phyloP scores from a whole-genome alignment of 1,140 invertebrate species.

The Diplogasteroides magnus region DNA sequence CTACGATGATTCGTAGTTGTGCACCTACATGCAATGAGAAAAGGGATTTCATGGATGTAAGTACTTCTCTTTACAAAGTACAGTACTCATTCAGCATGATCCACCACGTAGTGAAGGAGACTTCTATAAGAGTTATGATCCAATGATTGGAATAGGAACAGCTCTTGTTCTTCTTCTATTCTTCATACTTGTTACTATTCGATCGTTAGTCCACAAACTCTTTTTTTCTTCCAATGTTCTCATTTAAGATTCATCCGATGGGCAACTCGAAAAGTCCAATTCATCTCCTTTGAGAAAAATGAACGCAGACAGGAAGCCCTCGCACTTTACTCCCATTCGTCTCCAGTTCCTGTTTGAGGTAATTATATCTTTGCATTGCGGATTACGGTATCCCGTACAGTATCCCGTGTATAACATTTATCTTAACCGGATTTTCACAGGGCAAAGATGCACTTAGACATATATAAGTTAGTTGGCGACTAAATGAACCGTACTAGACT shows the following conservation, averaged over 20 bases:
- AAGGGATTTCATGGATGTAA: slow-evolving; percentile 49
- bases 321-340: too few species aligned
- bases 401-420: too few species aligned
- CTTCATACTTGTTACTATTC: slow-evolving; percentile 40
- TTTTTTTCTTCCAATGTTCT: not conserved
- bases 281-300: slow-evolving; percentile 29
- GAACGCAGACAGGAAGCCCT: too few species aligned
- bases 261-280: slow-evolving; percentile 15
- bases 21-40: slow-evolving; percentile 42
- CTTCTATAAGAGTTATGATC: slow-evolving; percentile 43
- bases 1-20: slow-evolving; percentile 29
- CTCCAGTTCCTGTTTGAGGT: too few species aligned
- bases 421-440: too few species aligned
- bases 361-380: too few species aligned
- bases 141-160: slow-evolving; percentile 45
- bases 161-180: slow-evolving; percentile 40
- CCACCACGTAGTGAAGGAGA: slow-evolving; percentile 33
- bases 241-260: slow-evolving; percentile 33
- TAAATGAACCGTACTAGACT: too few species aligned
- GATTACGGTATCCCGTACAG: too few species aligned
- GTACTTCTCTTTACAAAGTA: not conserved
- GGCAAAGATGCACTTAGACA: too few species aligned
- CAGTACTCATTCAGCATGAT: slow-evolving; percentile 16
- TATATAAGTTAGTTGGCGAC: too few species aligned
- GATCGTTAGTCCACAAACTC: slow-evolving; percentile 26